Conservation (phyloP, 1,140 invertebrate genomes). For the Tribolium castaneum region DNA sequence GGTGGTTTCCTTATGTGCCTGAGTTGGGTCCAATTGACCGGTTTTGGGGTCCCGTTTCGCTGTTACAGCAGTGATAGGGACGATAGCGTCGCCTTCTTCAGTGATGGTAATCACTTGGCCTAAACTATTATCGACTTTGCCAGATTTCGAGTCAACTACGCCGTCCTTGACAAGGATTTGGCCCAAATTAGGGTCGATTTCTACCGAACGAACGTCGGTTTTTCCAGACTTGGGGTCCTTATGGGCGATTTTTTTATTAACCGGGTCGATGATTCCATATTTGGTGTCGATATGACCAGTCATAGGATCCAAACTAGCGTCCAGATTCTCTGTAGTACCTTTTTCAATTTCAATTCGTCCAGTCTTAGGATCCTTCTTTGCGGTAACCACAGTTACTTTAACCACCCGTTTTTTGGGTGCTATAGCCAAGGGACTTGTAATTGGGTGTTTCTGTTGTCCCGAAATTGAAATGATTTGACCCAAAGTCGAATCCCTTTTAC, state of each 20-base stretch:
- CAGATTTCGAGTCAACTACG: conserved; percentile 69
- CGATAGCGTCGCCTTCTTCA: conserved; percentile 66
- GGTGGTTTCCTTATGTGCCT: conserved; percentile 65
- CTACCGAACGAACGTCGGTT: conserved; percentile 68
- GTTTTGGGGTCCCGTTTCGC: conserved; percentile 69
- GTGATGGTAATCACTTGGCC: conserved; percentile 68
- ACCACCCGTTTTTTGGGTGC: conserved; percentile 73
- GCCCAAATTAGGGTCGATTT: conserved; percentile 70
- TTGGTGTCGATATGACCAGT: conserved; percentile 74
- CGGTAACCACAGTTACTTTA: conserved; percentile 74
- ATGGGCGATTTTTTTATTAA: conserved; percentile 69
- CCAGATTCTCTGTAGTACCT: conserved; percentile 72
- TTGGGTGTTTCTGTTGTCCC: conserved; percentile 61
- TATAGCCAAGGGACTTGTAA: conserved; percentile 69
- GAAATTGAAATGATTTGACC: conserved; percentile 69
- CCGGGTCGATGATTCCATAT: conserved; percentile 73
- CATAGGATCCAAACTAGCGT: conserved; percentile 71
- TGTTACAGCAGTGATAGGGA: conserved; percentile 69
- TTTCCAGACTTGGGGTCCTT: conserved; percentile 69
- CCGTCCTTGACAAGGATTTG: conserved; percentile 71
- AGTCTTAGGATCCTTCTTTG: conserved; percentile 72
- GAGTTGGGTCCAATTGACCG: conserved; percentile 64
- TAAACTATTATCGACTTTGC: conserved; percentile 67
- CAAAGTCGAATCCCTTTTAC: conserved; percentile 67
- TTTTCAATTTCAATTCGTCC: conserved; percentile 74